Evolutionary conservation across 2,797 vertebrate genomes (phyloP), one percentile per base, ranked within the genome.

Genomic region (Adelosebastes latens): DNA sequence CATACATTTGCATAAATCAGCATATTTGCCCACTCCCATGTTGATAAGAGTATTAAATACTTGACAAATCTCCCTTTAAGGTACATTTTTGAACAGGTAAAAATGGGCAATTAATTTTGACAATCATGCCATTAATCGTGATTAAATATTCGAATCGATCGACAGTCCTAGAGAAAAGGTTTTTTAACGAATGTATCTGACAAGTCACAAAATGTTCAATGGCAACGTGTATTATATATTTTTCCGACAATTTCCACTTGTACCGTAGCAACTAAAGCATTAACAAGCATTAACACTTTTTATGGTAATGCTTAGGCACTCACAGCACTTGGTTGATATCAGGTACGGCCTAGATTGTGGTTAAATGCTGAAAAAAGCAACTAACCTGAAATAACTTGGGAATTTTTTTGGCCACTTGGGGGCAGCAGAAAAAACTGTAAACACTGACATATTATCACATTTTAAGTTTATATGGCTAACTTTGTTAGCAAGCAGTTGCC

Each of bases 301-400:
- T 18, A 8, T 32, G 27, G 13, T 66, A 22, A 18, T 25, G 29
- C 68, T 46, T 16, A 69, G 32, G 58, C 68, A 81, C 66, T 36
- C 18, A 5, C 3, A 61, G 42, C 6, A 24, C 58, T 55, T 71
- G 4, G 31, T 71, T 66, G 24, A 31, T 55, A 71, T 77, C 34
- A 62, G 56, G 53, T 46, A 36, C 5, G 29, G 55, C 18, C 2
- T 14, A 64, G 25, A 46, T 70, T 11, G 39, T 52, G n/a, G 36
- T 80, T 65, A 27, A 72, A 49, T 5, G 22, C 7, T 61, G 27
- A 70, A 66, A 77, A 75, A 82, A 63, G 36, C 52, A 66, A 66
- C 6, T 6, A 6, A 70, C 7, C 65, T 69, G 25, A 29, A 68
- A 16, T 59, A 22, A 31, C 39, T 10, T 2, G 14, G 14, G n/a